Conservation (phyloP, 2,888 invertebrate genomes). For the Agrochola circellaris region DNA sequence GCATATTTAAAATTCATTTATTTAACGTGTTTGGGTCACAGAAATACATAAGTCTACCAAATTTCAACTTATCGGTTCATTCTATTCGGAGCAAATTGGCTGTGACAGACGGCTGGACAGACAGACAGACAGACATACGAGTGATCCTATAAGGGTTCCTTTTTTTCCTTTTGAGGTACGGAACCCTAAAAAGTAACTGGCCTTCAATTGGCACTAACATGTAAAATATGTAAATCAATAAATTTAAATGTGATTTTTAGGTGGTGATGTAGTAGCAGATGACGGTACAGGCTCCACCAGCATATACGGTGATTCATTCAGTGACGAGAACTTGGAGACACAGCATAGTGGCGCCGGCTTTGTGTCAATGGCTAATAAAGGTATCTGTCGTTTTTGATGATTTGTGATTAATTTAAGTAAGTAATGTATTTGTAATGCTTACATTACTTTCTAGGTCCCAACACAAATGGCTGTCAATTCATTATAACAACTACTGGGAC, state of each 20-base stretch:
- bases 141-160: no score
- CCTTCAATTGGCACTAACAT: not conserved
- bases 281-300: conserved; percentile 96
- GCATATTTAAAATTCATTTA: no score
- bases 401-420: not conserved
- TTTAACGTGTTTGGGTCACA: no score
- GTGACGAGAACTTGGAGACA: conserved; percentile 96
- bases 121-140: no score
- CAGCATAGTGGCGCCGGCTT: conserved; percentile 96
- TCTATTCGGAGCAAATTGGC: no score
- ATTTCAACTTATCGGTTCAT: no score
- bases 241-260: conserved; percentile 82
- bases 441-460: conserved; percentile 89
- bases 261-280: conserved; percentile 95
- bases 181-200: not conserved
- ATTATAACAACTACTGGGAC: conserved; percentile 97
- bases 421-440: conserved; percentile 23
- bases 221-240: not conserved
- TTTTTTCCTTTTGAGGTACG: no score
- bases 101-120: no score
- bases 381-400: conserved; percentile 71
- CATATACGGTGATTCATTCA: conserved; percentile 96
- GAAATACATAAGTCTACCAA: no score
- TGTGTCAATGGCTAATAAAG: conserved; percentile 97
- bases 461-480: conserved; percentile 99